Conservation (phyloP, 2,797 vertebrate genomes). For the Microctenopoma steveboyesi region DNA sequence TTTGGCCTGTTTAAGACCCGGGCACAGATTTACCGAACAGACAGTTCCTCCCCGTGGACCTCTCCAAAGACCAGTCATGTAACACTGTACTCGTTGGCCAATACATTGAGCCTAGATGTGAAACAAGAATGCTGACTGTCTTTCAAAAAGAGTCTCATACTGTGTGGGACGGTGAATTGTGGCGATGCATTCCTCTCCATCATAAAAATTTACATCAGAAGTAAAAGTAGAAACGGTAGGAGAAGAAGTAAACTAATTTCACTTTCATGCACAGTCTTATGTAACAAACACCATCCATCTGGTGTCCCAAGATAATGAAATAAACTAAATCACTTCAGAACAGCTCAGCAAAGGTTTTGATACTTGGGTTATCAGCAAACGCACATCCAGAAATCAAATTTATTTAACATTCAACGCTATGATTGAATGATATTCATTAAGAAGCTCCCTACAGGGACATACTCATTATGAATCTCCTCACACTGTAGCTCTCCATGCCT, state of each 20-base stretch:
- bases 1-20: conserved; percentile 91
- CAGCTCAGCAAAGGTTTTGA: conserved; percentile 27
- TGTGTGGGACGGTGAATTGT: not conserved
- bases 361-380: not conserved
- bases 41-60: conserved; percentile 86
- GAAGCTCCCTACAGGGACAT: conserved; percentile 34
- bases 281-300: conserved; percentile 41
- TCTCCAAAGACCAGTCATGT: conserved; percentile 83
- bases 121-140: conserved; percentile 58
- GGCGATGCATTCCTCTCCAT: not conserved
- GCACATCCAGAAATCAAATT: conserved; percentile 36
- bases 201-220: conserved; percentile 10
- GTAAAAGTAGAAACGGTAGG: conserved; percentile 14
- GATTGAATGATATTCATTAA: conserved; percentile 58
- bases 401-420: conserved; percentile 35
- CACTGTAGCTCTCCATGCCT: conserved; percentile 30
- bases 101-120: conserved; percentile 64
- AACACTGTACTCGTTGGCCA: conserved; percentile 82
- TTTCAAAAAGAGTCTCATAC: conserved; percentile 6
- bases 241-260: conserved; percentile 18
- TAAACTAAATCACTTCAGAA: conserved; percentile 17
- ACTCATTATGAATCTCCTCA: conserved; percentile 63
- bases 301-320: conserved; percentile 29
- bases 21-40: conserved; percentile 93
- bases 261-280: conserved; percentile 15